Conservation (phyloP, 1,140 invertebrate genomes). For the Danaus plexippus region DNA sequence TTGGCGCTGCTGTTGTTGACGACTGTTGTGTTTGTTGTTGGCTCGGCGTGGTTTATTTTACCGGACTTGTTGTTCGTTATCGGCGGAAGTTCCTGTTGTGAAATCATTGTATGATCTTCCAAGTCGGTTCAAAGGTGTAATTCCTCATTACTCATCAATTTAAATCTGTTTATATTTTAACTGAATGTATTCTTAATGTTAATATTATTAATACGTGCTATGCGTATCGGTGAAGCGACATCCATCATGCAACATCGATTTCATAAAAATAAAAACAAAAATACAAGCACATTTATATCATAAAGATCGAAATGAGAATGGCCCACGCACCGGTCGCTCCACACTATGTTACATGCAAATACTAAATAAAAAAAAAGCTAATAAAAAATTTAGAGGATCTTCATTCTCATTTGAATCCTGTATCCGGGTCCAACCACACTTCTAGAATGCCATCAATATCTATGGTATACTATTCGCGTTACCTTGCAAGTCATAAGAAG, state of each 20-base stretch:
- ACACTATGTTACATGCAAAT: constrained; percentile 30
- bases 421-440: constrained; percentile 42
- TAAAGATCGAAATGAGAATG: constrained; percentile 67
- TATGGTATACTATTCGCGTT: constrained; percentile 3
- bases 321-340: constrained; percentile 37
- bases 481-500: neutral
- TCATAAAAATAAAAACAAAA: constrained; percentile 31
- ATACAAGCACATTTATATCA: constrained; percentile 32
- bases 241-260: constrained; percentile 64
- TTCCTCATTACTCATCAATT: constrained; percentile 9
- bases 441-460: constrained; percentile 8
- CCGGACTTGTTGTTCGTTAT: constrained; percentile 70
- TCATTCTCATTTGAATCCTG: constrained; percentile 69
- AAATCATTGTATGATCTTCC: constrained; percentile 5
- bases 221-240: constrained; percentile 58
- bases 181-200: constrained; percentile 12
- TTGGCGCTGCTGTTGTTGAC: constrained; percentile 64
- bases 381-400: constrained; percentile 14
- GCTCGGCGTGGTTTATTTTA: constrained; percentile 44
- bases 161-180: constrained; percentile 6
- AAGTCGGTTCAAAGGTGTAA: constrained; percentile 2
- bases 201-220: constrained; percentile 45
- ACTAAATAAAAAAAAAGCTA: constrained; percentile 12
- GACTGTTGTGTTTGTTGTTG: constrained; percentile 23
- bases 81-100: constrained; percentile 49